Percentiles rank a stretch among this genome's conserved stretches.
Conservation (phyloP, 2,113 vertebrate genomes). For the Electrona antarctica region DNA sequence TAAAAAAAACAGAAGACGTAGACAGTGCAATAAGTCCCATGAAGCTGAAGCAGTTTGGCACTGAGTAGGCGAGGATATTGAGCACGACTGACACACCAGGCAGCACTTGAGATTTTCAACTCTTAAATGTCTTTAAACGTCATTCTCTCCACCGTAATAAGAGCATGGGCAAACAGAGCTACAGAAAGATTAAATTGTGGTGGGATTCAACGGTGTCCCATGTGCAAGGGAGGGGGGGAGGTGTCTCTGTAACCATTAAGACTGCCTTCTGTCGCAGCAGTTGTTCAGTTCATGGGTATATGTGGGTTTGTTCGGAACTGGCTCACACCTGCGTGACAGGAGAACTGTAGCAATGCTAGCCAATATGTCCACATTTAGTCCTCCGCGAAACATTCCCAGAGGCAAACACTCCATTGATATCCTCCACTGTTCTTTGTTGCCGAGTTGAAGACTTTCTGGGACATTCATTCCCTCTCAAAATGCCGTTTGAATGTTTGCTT, state of each 20-base stretch:
- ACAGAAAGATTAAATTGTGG: constrained; percentile 30
- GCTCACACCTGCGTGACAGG: constrained; percentile 64
- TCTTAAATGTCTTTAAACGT: constrained; percentile 57
- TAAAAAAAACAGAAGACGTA: constrained; percentile 49
- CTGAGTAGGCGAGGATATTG: constrained; percentile 48
- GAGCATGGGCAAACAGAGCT: constrained; percentile 45
- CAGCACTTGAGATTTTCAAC: constrained; percentile 39
- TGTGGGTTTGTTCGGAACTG: constrained; percentile 40
- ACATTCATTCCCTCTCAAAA: constrained; percentile 52
- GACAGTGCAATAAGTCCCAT: constrained; percentile 51
- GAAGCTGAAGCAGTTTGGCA: constrained; percentile 72
- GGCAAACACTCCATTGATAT: constrained; percentile 66
- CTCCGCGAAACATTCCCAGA: constrained; percentile 47
- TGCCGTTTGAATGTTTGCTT: constrained; percentile 16
- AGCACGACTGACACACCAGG: constrained; percentile 34
- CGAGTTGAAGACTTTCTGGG: constrained; percentile 36
- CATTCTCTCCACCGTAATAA: constrained; percentile 21
- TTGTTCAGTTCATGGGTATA: constrained; percentile 50
- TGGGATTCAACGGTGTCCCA: constrained; percentile 46
- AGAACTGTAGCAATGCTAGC: constrained; percentile 46
- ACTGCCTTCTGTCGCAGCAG: constrained; percentile 29
- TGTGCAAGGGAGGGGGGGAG: constrained; percentile 35
- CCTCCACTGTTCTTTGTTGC: constrained; percentile 47
- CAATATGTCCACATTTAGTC: constrained; percentile 47
- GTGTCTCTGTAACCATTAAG: constrained; percentile 50